Evolutionary conservation across 2,113 vertebrate genomes (phyloP), one percentile per base, ranked within the genome.

Genomic region (Gambusia holbrooki): DNA sequence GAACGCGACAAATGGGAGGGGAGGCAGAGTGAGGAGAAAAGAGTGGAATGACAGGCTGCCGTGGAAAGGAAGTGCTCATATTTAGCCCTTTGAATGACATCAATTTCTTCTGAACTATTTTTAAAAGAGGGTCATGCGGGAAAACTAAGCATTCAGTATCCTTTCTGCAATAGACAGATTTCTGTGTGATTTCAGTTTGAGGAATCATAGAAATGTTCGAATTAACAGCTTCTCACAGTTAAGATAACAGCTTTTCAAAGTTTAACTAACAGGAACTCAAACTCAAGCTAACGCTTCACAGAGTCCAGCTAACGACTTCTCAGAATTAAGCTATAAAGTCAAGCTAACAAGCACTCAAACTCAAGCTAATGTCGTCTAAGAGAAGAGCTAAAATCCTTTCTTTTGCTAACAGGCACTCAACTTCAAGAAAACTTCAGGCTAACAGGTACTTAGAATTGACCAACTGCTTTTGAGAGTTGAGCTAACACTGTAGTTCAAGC

Each of bases 21-120:
- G 40, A 85, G 76, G 76, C 61, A 75, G 87, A 75, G 79, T 14
- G 1, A 19, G 63, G 12, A 42, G 66, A 67, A n/a, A 33, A 22
- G 29, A 65, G 63, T 25, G 32, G 17, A 35, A 35, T 35, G 30
- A 65, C 22, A 48, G 45, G 45, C 17, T 48, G 45, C 14, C 17
- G 17, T 19, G 45, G 45, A 48, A 5, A 48, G 45, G 45, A 48
- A 48, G 17, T 5, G 45, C 45, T 48, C 63, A 30, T 3, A 65
- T 65, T 65, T 19, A 35, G 63, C 15, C 14, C 25, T 58, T 9
- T 58, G 51, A 58, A 58, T n/a, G 51, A 58, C 51, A 58, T 9
- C 19, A 25, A 22, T 10, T 58, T 58, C 19, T 58, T 58, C n/a
- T 58, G 25, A n/a, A 58, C 51, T 58, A 17, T 25, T 58, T 58